These are phyloP conservation scores for Heliconius ethilla DNA, from an alignment of 2,888 invertebrate species.

Conservation along the genomic window DNA sequence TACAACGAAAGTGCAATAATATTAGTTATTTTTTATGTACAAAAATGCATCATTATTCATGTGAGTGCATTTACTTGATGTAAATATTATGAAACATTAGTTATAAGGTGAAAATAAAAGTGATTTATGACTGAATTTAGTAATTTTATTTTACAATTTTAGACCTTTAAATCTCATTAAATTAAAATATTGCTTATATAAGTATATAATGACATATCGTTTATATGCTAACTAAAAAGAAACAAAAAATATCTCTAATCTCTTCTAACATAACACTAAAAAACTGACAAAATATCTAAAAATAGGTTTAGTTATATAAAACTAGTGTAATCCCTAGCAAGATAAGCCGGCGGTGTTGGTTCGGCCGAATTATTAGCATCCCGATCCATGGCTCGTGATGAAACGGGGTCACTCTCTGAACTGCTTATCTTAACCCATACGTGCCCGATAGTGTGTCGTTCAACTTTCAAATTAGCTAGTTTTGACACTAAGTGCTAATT, in stretches of 20 bases:
- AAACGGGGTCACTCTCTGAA: conserved; percentile 53
- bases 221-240: too few species aligned
- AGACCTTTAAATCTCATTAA: background rate
- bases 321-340: conserved; percentile 30
- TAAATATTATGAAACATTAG: conserved; percentile 63
- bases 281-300: background rate
- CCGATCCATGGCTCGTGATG: conserved; percentile 48
- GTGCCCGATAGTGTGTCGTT: conserved; percentile 53
- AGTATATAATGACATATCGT: too few species aligned
- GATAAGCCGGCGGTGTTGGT: conserved; percentile 32
- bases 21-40: conserved; percentile 42
- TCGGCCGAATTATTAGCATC: conserved; percentile 45
- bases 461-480: conserved; percentile 48
- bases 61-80: conserved; percentile 71
- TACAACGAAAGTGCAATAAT: too few species aligned
- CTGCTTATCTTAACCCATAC: conserved; percentile 48
- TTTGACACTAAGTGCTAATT: conserved; percentile 13
- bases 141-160: conserved; percentile 30
- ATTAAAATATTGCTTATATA: background rate
- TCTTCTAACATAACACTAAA: too few species aligned
- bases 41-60: conserved; percentile 56
- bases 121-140: conserved; percentile 54
- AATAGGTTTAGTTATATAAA: background rate
- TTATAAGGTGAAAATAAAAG: conserved; percentile 61
- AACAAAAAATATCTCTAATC: too few species aligned